Evolutionary conservation across 2,797 vertebrate genomes (phyloP).

Genomic region (Spinus olivaceus): DNA sequence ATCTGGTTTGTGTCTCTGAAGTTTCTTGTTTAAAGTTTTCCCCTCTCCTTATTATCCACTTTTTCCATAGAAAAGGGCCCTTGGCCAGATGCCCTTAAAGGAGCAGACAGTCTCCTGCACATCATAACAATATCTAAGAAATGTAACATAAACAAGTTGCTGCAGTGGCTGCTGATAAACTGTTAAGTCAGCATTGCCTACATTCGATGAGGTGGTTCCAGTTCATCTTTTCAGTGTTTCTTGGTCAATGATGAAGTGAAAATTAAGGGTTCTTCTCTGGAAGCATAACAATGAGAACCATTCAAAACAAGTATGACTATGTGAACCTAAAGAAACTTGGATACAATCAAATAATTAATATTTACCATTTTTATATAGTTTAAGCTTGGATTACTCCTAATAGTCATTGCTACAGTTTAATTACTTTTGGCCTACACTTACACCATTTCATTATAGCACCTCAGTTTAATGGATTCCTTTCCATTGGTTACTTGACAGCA

Average conservation of each 20-base stretch:
- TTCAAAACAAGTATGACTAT: not conserved
- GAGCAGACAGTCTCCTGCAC: not conserved
- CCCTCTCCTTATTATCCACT: not conserved
- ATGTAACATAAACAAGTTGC: rapidly evolving
- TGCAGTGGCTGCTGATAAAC: not conserved
- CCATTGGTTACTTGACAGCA: rapidly evolving
- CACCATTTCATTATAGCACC: not conserved
- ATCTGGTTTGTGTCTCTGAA: not conserved
- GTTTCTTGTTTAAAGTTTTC: not conserved
- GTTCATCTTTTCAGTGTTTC: not conserved
- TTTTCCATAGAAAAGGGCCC: not conserved
- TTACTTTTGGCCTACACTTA: not conserved
- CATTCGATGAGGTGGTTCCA: not conserved
- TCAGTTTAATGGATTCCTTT: not conserved
- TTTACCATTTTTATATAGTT: not conserved
- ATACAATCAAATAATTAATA: not conserved
- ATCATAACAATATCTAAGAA: not conserved
- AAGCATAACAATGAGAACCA: not conserved
- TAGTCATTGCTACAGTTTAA: not conserved
- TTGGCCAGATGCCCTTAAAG: not conserved
- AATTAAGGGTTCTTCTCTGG: not conserved
- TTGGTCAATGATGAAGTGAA: not conserved
- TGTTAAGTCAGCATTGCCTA: not conserved
- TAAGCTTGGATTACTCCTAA: not conserved
- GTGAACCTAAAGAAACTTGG: not conserved